Base-by-base conservation (phyloP, 2,797 vertebrate genomes). In the Fistularia commersonii region DNA sequence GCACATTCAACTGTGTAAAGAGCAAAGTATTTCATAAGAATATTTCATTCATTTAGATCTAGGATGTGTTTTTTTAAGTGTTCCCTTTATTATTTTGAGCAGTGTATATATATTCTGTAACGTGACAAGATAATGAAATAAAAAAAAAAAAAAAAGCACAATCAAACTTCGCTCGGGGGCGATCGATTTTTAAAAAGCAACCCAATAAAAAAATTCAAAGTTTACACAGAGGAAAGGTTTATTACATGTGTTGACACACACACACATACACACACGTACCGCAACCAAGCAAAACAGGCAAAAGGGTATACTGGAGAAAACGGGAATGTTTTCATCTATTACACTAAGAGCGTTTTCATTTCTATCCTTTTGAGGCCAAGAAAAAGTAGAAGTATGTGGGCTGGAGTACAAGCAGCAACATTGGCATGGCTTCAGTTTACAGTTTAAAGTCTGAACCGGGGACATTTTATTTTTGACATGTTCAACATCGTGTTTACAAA, bases 401-500 rank as follows among this genome's bases (percentile, higher is more conserved):
- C 34, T 39, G 13, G 12, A 51, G 14, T n/a, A 38, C 34, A 45
- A 52, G 14, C n/a, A 54, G 51, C 41, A 59, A 38, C 39, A 23
- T 8, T 43, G 23, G 23, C 23, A 23, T 23, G 2, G 23, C 23
- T 23, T 23, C 23, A 23, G 23, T 23, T 23, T 23, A 23, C 23
- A 23, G 23, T 23, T 23, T 2, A 23, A 23, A 23, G 23, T 23
- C 23, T 23, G 23, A 23, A 23, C 23, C 35, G 9, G 35, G 7
- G 35, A 36, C 11, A 11, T 50, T 45, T 39, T 47, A 69, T 51
- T 31, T 9, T 6, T 41, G 64, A 66, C 41, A 13, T 47, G 63
- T 61, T 64, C 23, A 57, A 23, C 12, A 15, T 48, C 8, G 51
- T 48, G 62, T 64, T 66, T 65, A 57, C 43, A 61, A 56, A 61